Evolutionary conservation across 1,140 invertebrate genomes (phyloP).

Genomic region (Drosophila serrata): DNA sequence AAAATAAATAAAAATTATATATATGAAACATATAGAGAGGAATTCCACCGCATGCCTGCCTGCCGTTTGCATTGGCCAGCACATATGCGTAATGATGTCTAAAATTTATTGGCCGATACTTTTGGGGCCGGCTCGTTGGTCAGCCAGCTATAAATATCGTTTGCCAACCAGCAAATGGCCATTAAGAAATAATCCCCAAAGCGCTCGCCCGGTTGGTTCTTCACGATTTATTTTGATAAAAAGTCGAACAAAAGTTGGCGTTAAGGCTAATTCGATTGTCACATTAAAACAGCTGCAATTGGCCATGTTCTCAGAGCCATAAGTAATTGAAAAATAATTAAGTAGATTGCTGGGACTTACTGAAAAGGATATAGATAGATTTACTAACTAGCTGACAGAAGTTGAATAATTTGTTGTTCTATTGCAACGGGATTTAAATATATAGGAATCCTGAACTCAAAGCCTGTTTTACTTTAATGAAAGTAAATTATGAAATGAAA

Average conservation of each 20-base stretch:
- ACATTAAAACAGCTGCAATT: constrained; percentile 16
- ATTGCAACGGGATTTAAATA: background rate
- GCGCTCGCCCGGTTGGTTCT: constrained; percentile 52
- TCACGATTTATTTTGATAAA: constrained; percentile 79
- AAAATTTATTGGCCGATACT: constrained; percentile 79
- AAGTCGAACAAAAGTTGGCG: constrained; percentile 80
- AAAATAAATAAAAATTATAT: background rate
- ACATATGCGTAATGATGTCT: constrained; percentile 71
- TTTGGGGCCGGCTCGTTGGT: constrained; percentile 74
- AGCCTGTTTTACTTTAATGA: too few relatives aligned
- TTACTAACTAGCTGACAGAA: background rate
- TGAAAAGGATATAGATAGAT: background rate
- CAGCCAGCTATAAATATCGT: constrained; percentile 66
- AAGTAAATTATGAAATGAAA: too few relatives aligned
- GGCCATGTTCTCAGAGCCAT: background rate
- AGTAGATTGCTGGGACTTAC: background rate
- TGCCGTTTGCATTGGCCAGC: constrained; percentile 30
- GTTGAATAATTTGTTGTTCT: too few relatives aligned
- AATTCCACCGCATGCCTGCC: constrained; percentile 19
- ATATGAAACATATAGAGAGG: constrained; percentile 1
- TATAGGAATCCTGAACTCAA: background rate
- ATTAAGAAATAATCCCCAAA: constrained; percentile 62
- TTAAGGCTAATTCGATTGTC: constrained; percentile 56
- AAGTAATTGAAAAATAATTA: constrained; percentile 17
- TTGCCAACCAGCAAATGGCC: constrained; percentile 29